phyloP scores from a whole-genome alignment of 2,888 invertebrate species.

The Oligia fasciuncula region DNA sequence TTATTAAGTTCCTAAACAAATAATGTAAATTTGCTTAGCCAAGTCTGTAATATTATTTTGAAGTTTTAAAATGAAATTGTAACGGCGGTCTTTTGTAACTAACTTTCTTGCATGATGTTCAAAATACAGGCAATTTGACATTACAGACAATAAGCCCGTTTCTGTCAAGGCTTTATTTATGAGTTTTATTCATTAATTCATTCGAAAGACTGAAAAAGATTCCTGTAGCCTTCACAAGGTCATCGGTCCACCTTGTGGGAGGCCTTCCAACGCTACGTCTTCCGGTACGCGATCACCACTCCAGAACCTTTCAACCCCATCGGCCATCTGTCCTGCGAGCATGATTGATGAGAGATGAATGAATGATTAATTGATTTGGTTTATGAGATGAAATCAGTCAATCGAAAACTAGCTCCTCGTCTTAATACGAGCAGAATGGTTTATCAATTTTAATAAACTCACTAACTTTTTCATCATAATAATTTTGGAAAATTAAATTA shows the following conservation, averaged over 20 bases:
- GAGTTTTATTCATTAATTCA: not conserved
- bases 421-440: not conserved
- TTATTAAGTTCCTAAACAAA: not conserved
- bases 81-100: too few relatives aligned
- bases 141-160: not conserved
- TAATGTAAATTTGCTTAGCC: not conserved
- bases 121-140: not conserved
- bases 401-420: not conserved
- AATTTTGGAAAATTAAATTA: not conserved
- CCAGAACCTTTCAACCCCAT: not conserved
- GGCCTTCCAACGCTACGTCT: not conserved
- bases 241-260: not conserved
- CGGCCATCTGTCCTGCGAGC: not conserved
- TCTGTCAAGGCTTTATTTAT: not conserved
- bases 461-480: too few relatives aligned
- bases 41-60: not conserved
- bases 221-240: not conserved
- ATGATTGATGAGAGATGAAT: not conserved
- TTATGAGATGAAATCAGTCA: not conserved
- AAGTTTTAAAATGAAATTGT: not conserved
- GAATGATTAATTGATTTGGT: not conserved
- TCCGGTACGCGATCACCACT: not conserved
- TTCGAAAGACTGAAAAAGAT: not conserved
- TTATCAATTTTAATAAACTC: not conserved
- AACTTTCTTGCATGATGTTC: too few relatives aligned